phyloP scores from a whole-genome alignment of 2,797 vertebrate species.

The Muraenolepis orangiensis region DNA sequence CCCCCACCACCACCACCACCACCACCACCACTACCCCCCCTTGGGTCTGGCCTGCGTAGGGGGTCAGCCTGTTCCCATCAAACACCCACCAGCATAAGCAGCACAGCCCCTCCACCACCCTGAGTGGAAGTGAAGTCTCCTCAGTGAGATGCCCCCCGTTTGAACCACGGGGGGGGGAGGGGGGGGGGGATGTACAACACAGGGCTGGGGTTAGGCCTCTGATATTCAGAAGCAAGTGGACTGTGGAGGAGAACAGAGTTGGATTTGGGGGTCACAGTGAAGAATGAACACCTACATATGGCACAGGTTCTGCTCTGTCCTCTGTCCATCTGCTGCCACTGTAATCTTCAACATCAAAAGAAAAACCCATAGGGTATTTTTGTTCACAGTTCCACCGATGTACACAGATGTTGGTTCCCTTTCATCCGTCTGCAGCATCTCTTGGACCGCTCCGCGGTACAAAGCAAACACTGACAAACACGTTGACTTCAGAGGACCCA shows the following conservation, averaged over 20 bases:
- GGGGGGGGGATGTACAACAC: not conserved
- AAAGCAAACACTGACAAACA: slow-evolving; percentile 62
- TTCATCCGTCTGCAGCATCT: slow-evolving; percentile 54
- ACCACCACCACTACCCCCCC: too few relatives aligned
- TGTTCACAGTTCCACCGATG: slow-evolving; percentile 64
- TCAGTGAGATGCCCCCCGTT: slow-evolving; percentile 24
- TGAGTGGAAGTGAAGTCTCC: slow-evolving; percentile 39
- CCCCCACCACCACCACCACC: too few relatives aligned
- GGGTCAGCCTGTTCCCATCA: slow-evolving; percentile 84
- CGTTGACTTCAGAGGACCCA: slow-evolving; percentile 62
- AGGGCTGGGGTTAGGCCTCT: too few relatives aligned
- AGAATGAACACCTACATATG: not conserved
- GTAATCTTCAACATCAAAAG: slow-evolving; percentile 41
- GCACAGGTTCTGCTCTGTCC: slow-evolving; percentile 10
- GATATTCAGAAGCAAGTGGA: too few relatives aligned
- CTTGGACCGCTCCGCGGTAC: slow-evolving; percentile 29
- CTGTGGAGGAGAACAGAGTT: too few relatives aligned
- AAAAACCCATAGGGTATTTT: slow-evolving; percentile 38
- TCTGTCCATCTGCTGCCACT: slow-evolving; percentile 6
- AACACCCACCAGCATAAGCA: slow-evolving; percentile 46
- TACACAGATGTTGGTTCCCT: slow-evolving; percentile 75
- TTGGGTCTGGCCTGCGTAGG: slow-evolving; percentile 60
- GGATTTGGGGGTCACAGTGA: too few relatives aligned
- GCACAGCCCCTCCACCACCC: slow-evolving; percentile 41
- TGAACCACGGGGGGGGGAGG: slow-evolving; percentile 18